These are phyloP conservation scores for Drosophila tropicalis DNA, from an alignment of 1,140 invertebrate species.

Conservation along the genomic window DNA sequence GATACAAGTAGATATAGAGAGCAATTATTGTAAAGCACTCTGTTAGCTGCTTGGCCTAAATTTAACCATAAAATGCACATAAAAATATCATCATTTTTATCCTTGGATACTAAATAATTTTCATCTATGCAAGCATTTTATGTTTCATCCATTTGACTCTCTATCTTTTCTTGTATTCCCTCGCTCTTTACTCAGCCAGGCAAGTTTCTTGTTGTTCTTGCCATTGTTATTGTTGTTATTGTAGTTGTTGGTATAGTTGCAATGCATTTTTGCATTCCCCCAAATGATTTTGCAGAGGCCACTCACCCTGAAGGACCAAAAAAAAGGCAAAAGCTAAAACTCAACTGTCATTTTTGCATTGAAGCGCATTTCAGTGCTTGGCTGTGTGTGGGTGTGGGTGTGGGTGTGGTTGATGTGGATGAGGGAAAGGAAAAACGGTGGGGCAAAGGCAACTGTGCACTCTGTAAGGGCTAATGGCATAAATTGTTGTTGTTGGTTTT, in stretches of 20 bases:
- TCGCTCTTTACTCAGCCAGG: neutral
- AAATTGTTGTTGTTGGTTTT: conserved; percentile 21
- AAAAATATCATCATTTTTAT: conserved; percentile 6
- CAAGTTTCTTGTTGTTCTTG: conserved; percentile 14
- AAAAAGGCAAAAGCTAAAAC: conserved; percentile 13
- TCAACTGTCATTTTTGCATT: conserved; percentile 21
- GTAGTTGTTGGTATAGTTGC: neutral
- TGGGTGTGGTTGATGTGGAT: neutral
- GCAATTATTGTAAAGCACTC: neutral
- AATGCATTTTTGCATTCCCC: neutral
- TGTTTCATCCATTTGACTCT: neutral
- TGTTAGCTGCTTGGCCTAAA: conserved; percentile 8
- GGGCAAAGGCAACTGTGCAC: conserved; percentile 9
- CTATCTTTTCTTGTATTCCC: neutral
- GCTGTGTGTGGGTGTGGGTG: neutral
- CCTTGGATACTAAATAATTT: conserved; percentile 16
- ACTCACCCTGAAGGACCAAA: conserved; percentile 9
- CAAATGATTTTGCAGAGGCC: conserved; percentile 13
- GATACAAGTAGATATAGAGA: neutral
- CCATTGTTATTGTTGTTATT: neutral
- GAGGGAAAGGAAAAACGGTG: neutral
- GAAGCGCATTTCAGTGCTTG: conserved; percentile 6
- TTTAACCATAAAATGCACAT: conserved; percentile 5
- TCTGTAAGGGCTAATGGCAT: conserved; percentile 16
- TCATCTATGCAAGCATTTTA: conserved; percentile 19